phyloP scores from a whole-genome alignment of 37 sponge, comb jelly and placozoan genomes.

The Spongilla lacustris region DNA sequence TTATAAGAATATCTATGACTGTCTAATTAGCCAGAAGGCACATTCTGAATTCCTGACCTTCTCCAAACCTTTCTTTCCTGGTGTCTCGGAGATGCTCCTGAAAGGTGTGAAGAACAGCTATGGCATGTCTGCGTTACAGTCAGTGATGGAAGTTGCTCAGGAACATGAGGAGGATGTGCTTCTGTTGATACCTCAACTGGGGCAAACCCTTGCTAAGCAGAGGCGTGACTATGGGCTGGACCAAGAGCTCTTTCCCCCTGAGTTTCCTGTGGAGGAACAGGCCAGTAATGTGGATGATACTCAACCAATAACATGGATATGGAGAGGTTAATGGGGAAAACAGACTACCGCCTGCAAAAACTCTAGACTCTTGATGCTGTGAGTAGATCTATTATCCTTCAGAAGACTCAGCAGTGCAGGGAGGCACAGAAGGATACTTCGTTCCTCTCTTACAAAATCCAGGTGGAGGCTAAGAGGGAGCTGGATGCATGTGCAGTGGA shows the following conservation, averaged over 20 bases:
- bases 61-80: not conserved
- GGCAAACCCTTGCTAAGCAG: too few species aligned
- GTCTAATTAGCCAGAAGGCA: not conserved
- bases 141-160: not conserved
- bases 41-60: not conserved
- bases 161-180: not conserved
- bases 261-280: not conserved
- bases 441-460: not conserved
- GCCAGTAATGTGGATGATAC: not conserved
- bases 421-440: not conserved
- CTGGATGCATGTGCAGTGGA: not conserved
- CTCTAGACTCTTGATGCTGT: not conserved
- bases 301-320: not conserved
- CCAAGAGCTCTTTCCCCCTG: not conserved
- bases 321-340: not conserved
- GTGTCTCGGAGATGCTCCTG: not conserved
- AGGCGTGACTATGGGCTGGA: not conserved
- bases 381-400: not conserved
- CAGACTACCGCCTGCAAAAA: not conserved
- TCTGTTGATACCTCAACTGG: not conserved
- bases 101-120: not conserved
- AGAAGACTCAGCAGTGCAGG: not conserved
- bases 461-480: slow-evolving; percentile 1
- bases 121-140: not conserved
- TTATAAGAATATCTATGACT: not conserved